Percentiles rank a stretch among this genome's conserved stretches.
Evolutionary conservation across 2,113 vertebrate species (phyloP).

Genomic region (Pygoscelis antarcticus): DNA sequence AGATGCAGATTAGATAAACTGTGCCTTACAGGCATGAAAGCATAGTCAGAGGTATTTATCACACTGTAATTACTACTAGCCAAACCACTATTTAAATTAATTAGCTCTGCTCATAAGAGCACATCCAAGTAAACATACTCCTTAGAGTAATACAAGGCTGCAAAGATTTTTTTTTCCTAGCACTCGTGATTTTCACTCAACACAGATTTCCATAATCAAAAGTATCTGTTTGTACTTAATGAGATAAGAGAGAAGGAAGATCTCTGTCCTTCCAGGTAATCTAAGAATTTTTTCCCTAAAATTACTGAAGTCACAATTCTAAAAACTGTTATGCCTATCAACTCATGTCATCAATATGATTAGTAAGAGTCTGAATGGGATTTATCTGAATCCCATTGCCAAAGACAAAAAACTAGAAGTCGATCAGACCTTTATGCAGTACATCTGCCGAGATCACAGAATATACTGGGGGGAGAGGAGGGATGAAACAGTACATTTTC

Average conservation of each 20-base stretch:
- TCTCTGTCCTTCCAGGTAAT: neutral
- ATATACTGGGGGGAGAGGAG: rapidly evolving
- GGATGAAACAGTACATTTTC: neutral
- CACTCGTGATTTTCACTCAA: neutral
- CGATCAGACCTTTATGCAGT: neutral
- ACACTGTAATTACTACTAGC: neutral
- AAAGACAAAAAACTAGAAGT: neutral
- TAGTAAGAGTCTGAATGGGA: neutral
- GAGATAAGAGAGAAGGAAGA: neutral
- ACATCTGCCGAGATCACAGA: neutral
- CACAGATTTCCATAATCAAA: neutral
- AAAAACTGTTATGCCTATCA: neutral
- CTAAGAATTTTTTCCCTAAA: neutral
- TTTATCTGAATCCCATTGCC: neutral
- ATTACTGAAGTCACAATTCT: neutral
- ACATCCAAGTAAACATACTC: neutral
- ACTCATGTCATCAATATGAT: neutral
- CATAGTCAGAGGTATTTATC: slow-evolving; percentile 1
- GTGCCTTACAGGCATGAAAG: neutral
- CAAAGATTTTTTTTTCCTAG: neutral
- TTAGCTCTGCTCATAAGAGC: neutral
- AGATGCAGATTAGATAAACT: neutral
- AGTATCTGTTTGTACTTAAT: neutral
- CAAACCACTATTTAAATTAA: neutral
- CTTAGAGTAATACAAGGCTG: neutral